Base-by-base conservation (phyloP, 2,113 vertebrate species). In the Atractosteus spatula region DNA sequence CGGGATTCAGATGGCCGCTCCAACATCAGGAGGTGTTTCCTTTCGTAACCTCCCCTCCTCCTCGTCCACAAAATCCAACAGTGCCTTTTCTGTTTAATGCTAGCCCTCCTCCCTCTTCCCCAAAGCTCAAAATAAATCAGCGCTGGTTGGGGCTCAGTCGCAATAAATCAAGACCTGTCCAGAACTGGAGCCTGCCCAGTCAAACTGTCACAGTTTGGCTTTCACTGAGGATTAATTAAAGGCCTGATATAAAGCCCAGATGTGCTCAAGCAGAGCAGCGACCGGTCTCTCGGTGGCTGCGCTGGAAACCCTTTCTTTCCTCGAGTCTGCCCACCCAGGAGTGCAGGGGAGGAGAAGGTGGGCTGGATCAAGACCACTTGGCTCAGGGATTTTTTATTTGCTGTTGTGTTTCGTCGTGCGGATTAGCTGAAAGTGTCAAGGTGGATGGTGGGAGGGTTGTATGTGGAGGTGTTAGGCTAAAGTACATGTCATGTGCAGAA, bases 141-240 rank as follows among this genome's bases (percentile, higher is more conserved):
- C 91, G 90, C 92, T 94, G 89, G 92, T 97, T 92, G 94, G 94
- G 94, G 93, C 94, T 95, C 93, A 92, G 89, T 94, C 92, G 89
- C 91, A 94, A 97, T 98, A 98, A 99, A 99, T 99, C 97, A 96
- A 93, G 91, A 88, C 90, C 91, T 96, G 96, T 96, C 94, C 94
- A 92, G 93, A 92, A 92, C 91, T 97, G 96, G 96, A 97, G 96
- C 94, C 96, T 96, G 93, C 96, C 95, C 94, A 97, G 97, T 96
- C 94, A 93, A 94, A 93, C 94, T 97, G 95, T 97, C 96, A 96
- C 93, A 93, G 94, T 89, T 94, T 96, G 95, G 95, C 96, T 96
- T 96, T 97, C 97, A 96, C 95, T 96, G 95, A 98, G 95, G 95
- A 99, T 98, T 98, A 98, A 98, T 98, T 98, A 98, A 97, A 96